These are phyloP conservation scores for Drosophila robusta DNA, from an alignment of 2,888 invertebrate genomes.

Conservation along the genomic window DNA sequence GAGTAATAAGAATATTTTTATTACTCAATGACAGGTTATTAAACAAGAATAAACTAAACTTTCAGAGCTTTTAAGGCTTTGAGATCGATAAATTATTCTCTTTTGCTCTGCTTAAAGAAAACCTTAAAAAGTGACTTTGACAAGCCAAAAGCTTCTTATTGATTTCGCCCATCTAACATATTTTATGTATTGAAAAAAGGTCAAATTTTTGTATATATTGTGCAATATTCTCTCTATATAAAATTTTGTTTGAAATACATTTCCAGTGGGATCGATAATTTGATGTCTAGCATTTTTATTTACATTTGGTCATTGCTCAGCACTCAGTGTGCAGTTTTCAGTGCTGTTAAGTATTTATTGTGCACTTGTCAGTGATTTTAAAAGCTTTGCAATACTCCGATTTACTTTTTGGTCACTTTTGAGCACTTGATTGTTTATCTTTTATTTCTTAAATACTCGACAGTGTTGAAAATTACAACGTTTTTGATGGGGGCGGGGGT, in stretches of 20 bases:
- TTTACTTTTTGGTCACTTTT: slow-evolving; percentile 10
- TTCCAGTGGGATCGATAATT: not conserved
- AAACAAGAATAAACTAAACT: no score
- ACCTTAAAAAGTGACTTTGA: no score
- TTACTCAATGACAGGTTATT: no score
- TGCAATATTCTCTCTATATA: no score
- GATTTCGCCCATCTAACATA: no score
- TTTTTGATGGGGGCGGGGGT: not conserved
- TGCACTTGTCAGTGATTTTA: slow-evolving; percentile 30
- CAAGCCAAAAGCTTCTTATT: no score
- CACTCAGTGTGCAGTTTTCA: slow-evolving; percentile 20
- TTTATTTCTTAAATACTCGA: not conserved
- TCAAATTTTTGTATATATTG: no score
- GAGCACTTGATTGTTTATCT: slow-evolving; percentile 6
- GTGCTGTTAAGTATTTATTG: slow-evolving; percentile 26
- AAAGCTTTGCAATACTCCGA: not conserved
- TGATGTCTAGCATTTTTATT: not conserved
- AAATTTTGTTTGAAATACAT: not conserved
- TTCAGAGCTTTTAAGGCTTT: no score
- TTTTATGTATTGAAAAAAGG: no score
- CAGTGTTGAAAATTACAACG: slow-evolving; percentile 13
- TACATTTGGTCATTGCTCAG: not conserved
- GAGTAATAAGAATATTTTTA: no score
- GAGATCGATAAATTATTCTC: no score
- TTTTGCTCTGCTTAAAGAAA: no score